Base-by-base conservation (phyloP, 2,888 invertebrate genomes). In the Hedya salicella region DNA sequence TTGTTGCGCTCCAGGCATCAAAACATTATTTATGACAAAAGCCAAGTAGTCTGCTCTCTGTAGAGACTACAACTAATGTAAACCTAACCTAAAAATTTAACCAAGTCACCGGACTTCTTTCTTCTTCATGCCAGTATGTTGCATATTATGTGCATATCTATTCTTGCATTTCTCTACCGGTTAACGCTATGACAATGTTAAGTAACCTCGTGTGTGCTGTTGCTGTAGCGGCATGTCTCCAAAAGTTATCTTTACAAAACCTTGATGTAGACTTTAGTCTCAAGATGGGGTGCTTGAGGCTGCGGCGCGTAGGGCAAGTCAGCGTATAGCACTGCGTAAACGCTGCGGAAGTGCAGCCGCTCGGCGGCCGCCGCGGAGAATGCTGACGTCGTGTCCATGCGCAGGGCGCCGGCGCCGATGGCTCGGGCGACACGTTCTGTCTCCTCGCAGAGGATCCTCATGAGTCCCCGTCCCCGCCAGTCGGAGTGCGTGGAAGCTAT, bases 331-430 rank as follows among this genome's bases (percentile, higher is more conserved):
- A 95, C 82, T 19, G 92, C 83, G 85, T 94, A 96, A 60, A 96
- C 93, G 71, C 93, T 93, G 72, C 94, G 93, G 86, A 96, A 96
- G 59, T 95, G 95, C 60, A 96, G 88, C 69, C 95, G 93, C 69
- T 95, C 95, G 63, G 96, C 94, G 0, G 96, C 95, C 52, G 95
- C 94, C 0, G 96, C 96, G 9, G 96, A 96, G 84, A 94, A 97
- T 54, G 95, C 94, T 42, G 96, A 96, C 9, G 95, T 95, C 71
- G 97, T 96, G 74, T 96, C 95, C 71, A 95, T 95, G 36, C 96
- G 94, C 77, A 96, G 91, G 8, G 96, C 93, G 36, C 93, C 85
- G 42, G 94, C 94, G 52, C 93, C 93, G 32, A 91, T 79, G 49
- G 93, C 89, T 69, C 85, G 90, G 0, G 94, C 95, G 57, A 95